Evolutionary conservation across 1,140 invertebrate species (phyloP).

Genomic region (Sitobion miscanthi): DNA sequence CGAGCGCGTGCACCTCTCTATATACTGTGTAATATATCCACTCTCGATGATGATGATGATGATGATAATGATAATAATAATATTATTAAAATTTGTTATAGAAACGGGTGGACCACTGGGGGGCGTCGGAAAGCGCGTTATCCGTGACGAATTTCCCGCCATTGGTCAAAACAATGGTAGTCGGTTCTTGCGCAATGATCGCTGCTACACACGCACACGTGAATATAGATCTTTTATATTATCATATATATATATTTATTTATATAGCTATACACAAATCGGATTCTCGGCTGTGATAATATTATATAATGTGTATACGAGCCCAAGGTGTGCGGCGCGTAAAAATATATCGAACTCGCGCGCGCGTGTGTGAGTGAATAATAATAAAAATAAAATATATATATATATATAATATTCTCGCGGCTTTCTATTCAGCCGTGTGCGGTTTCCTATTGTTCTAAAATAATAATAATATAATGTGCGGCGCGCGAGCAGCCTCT

Average conservation of each 20-base stretch:
- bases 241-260: neutral
- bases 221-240: neutral
- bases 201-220: neutral
- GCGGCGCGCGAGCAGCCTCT: neutral
- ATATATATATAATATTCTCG: neutral
- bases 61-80: neutral
- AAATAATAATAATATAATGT: conserved; percentile 39
- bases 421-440: conserved; percentile 42
- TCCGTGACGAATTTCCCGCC: conserved; percentile 53
- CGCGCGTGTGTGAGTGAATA: neutral
- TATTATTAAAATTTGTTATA: neutral
- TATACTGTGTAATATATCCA: neutral
- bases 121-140: conserved; percentile 41
- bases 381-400: conserved; percentile 24
- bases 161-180: conserved; percentile 52
- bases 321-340: conserved; percentile 23
- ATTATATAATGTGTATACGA: conserved; percentile 32
- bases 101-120: neutral
- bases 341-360: conserved; percentile 28
- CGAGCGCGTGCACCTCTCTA: neutral
- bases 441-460: conserved; percentile 51
- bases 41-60: neutral
- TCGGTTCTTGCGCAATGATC: conserved; percentile 28
- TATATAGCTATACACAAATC: conserved; percentile 15
- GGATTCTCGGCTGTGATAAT: conserved; percentile 37